phyloP scores from a whole-genome alignment of 1,140 invertebrate species.

The Chrysopa pallens region DNA sequence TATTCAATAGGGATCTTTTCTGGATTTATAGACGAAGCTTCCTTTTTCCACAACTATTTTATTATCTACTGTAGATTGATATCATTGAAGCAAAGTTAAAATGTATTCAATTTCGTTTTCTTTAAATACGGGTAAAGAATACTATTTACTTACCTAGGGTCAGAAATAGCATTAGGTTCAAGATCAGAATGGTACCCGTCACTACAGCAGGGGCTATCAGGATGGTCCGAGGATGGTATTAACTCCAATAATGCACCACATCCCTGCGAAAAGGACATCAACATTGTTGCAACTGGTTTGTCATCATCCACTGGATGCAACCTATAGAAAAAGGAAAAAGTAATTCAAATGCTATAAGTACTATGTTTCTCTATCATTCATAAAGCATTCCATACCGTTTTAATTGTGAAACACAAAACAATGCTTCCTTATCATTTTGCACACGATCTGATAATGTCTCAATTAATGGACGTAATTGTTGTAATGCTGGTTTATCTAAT shows the following conservation, averaged over 20 bases:
- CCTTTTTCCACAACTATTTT: too few relatives aligned
- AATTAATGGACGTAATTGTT: conserved; percentile 33
- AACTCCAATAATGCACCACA: conserved; percentile 60
- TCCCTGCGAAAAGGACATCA: conserved; percentile 70
- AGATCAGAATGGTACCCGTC: conserved; percentile 69
- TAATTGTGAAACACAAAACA: conserved; percentile 40
- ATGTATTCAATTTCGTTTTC: too few relatives aligned
- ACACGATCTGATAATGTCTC: conserved; percentile 37
- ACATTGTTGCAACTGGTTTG: conserved; percentile 48
- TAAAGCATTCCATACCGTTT: conserved; percentile 20
- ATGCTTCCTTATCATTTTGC: conserved; percentile 51
- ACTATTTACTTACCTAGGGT: not conserved
- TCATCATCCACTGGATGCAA: conserved; percentile 26
- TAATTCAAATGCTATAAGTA: not conserved
- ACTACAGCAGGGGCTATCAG: conserved; percentile 28
- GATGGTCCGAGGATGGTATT: conserved; percentile 29
- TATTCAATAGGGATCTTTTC: too few relatives aligned
- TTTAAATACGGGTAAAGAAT: too few relatives aligned
- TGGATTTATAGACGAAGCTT: too few relatives aligned
- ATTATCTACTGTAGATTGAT: too few relatives aligned
- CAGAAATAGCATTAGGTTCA: conserved; percentile 27
- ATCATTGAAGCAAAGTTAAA: too few relatives aligned
- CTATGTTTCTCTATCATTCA: not conserved
- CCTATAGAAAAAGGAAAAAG: conserved; percentile 5
- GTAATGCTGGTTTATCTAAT: conserved; percentile 48